Evolutionary conservation across 1,140 invertebrate genomes (phyloP).

Genomic region (Drosophila mauritiana): DNA sequence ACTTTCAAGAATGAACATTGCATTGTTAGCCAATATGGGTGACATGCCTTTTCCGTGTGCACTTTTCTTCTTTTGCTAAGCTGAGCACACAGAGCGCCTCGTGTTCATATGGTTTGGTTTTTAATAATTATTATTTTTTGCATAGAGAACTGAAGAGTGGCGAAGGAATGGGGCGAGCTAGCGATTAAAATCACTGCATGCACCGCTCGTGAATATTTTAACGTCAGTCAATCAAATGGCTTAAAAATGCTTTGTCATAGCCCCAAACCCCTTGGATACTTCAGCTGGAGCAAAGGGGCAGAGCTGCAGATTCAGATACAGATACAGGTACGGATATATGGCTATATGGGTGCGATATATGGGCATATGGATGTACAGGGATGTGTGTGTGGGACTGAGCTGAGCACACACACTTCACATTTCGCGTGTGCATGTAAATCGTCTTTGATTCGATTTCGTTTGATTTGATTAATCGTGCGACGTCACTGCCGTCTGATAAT

Average conservation of each 20-base stretch:
- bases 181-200: conserved; percentile 77
- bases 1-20: no score
- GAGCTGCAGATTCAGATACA: conserved; percentile 25
- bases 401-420: conserved; percentile 22
- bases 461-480: conserved; percentile 81
- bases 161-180: conserved; percentile 69
- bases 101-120: conserved; percentile 71
- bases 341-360: background rate
- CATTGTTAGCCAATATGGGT: background rate
- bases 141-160: conserved; percentile 65
- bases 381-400: conserved; percentile 3
- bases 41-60: conserved; percentile 10
- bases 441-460: conserved; percentile 82
- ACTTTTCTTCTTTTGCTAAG: conserved; percentile 31
- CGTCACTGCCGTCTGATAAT: conserved; percentile 66
- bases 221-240: conserved; percentile 83
- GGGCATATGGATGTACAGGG: background rate
- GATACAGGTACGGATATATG: conserved; percentile 5
- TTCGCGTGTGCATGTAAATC: conserved; percentile 72
- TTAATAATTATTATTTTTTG: conserved; percentile 81
- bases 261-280: conserved; percentile 11
- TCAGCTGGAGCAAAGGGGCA: conserved; percentile 14
- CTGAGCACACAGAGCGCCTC: conserved; percentile 28
- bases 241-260: conserved; percentile 83
- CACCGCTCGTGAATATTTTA: conserved; percentile 78